Evolutionary conservation across 2,888 invertebrate genomes (phyloP).

Genomic region (Abscondita cerata): DNA sequence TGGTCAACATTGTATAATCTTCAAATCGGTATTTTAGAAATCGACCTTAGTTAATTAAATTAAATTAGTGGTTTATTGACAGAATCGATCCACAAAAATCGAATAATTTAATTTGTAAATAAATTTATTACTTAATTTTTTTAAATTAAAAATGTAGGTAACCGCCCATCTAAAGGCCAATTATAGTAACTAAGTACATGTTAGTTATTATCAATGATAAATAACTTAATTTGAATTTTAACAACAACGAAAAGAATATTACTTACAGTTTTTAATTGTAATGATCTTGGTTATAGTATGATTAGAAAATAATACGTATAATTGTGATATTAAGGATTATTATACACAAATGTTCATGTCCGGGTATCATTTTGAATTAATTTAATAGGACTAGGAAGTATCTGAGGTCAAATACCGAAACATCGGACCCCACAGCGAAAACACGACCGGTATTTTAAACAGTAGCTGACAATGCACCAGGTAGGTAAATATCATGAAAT

Average conservation of each 20-base stretch:
- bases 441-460: conserved; percentile 40
- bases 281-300: conserved; percentile 20
- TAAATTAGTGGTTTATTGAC: too few relatives aligned
- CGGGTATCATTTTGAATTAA: conserved; percentile 37
- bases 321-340: conserved; percentile 36
- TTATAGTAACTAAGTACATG: neutral
- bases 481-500: conserved; percentile 36
- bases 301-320: conserved; percentile 23
- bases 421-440: conserved; percentile 42
- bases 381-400: conserved; percentile 42
- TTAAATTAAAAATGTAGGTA: too few relatives aligned
- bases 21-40: too few relatives aligned
- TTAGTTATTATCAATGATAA: conserved; percentile 13
- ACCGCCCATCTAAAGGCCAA: too few relatives aligned
- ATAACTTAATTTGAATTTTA: conserved; percentile 25
- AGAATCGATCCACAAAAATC: too few relatives aligned
- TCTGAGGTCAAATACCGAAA: conserved; percentile 38
- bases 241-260: conserved; percentile 9
- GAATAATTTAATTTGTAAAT: too few relatives aligned
- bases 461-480: conserved; percentile 37
- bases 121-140: too few relatives aligned
- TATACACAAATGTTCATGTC: conserved; percentile 32
- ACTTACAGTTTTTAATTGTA: conserved; percentile 32
- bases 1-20: too few relatives aligned
- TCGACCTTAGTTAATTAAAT: too few relatives aligned